Evolutionary conservation across 2,113 vertebrate species (phyloP).

Genomic region (Alethe castanea): DNA sequence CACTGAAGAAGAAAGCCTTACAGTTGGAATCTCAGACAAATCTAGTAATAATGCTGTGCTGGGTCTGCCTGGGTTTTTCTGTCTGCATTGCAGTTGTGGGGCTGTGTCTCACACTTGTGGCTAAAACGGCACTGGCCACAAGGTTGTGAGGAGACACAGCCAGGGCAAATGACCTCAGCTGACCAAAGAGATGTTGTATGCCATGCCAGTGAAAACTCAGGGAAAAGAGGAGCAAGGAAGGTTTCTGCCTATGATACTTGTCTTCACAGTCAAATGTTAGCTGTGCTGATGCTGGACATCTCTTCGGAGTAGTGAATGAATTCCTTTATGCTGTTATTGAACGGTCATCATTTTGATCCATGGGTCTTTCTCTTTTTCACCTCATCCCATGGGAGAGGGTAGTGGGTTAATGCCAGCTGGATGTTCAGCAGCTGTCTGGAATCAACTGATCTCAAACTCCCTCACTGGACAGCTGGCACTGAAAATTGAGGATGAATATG

Average conservation of each 20-base stretch:
- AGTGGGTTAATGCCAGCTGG: not conserved
- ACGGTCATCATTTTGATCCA: not conserved
- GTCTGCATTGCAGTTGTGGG: not conserved
- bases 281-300: not conserved
- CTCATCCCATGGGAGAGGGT: no score
- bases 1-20: not conserved
- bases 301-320: not conserved
- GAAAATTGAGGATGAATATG: no score
- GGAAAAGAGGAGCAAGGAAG: not conserved
- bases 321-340: not conserved
- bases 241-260: not conserved
- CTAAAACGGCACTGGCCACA: not conserved
- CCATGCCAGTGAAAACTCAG: not conserved
- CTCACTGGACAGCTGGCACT: not conserved
- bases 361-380: not conserved
- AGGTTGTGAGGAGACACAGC: not conserved
- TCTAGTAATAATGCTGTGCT: rapidly evolving
- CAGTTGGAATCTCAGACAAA: not conserved
- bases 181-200: not conserved
- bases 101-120: not conserved
- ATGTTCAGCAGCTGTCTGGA: not conserved
- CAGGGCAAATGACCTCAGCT: not conserved
- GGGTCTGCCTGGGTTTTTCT: not conserved
- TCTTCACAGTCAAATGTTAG: not conserved
- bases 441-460: no score